These are phyloP conservation scores for Sphaeridia pumilis DNA, from an alignment of 2,888 invertebrate genomes.

Conservation along the genomic window DNA sequence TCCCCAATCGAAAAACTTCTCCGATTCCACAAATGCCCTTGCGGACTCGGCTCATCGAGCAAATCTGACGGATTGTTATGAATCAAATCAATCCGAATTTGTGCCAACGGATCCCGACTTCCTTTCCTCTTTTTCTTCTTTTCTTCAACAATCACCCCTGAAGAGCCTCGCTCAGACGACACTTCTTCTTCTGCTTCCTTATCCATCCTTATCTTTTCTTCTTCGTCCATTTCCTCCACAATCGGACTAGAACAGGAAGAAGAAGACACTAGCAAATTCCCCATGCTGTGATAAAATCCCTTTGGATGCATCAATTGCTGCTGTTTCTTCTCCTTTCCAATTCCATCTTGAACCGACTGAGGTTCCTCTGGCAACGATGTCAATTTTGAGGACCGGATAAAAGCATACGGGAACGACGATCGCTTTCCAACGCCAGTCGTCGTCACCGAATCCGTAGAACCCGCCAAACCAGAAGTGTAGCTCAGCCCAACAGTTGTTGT, in stretches of 20 bases:
- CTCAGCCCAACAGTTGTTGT: background rate
- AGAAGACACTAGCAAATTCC: slow-evolving; percentile 20
- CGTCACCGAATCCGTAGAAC: background rate
- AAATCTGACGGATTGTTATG: slow-evolving; percentile 25
- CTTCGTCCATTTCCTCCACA: slow-evolving; percentile 5
- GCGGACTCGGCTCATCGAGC: slow-evolving; percentile 12
- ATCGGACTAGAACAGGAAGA: background rate
- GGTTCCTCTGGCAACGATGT: slow-evolving; percentile 37
- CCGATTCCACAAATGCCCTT: slow-evolving; percentile 10
- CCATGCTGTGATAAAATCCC: slow-evolving; percentile 32
- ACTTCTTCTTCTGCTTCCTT: slow-evolving; percentile 4
- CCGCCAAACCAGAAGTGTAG: background rate
- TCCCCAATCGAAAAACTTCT: slow-evolving; percentile 31
- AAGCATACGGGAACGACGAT: slow-evolving; percentile 36
- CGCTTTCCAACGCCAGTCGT: slow-evolving; percentile 15
- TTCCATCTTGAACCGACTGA: background rate
- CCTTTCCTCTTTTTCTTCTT: slow-evolving; percentile 2
- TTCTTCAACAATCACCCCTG: background rate
- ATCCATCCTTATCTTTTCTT: slow-evolving; percentile 1
- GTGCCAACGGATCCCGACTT: slow-evolving; percentile 23
- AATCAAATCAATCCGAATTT: slow-evolving; percentile 31
- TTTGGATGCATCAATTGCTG: slow-evolving; percentile 12
- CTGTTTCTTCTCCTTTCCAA: background rate
- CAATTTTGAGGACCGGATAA: slow-evolving; percentile 36
- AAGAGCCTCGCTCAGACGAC: background rate